phyloP scores from a whole-genome alignment of 2,797 vertebrate species.

The Thunnus albacares region DNA sequence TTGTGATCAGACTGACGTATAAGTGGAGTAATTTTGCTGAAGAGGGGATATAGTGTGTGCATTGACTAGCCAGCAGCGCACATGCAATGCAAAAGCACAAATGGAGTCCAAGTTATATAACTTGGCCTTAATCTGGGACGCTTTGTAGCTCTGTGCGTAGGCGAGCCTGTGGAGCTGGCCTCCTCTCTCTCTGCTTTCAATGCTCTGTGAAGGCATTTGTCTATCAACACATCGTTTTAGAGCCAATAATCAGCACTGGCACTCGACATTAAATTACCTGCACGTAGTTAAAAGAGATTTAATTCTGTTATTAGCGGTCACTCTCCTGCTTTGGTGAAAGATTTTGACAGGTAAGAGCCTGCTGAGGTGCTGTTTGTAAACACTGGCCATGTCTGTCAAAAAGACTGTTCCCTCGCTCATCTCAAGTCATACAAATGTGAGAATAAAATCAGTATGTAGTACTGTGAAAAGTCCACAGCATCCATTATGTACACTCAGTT shows the following conservation, averaged over 20 bases:
- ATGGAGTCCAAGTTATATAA: conserved; percentile 86
- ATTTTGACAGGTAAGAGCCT: conserved; percentile 12
- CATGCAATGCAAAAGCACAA: conserved; percentile 67
- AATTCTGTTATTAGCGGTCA: background rate
- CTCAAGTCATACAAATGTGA: background rate
- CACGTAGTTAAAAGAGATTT: background rate
- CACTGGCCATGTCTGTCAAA: conserved; percentile 5
- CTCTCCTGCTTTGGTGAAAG: background rate
- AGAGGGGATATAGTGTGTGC: background rate
- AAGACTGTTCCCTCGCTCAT: background rate
- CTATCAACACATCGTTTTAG: conserved; percentile 12
- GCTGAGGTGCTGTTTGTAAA: conserved; percentile 29
- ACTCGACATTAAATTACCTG: conserved; percentile 3
- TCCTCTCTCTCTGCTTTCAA: conserved; percentile 23
- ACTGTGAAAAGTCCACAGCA: background rate
- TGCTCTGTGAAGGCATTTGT: conserved; percentile 18
- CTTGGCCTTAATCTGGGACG: conserved; percentile 86
- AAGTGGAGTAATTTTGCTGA: background rate
- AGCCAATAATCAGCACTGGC: conserved; percentile 14
- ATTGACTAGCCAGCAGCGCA: conserved; percentile 40
- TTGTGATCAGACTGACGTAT: background rate
- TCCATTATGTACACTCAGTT: background rate
- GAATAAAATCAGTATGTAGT: background rate
- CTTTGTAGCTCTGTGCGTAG: conserved; percentile 75
- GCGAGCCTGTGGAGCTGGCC: conserved; percentile 55